These are phyloP conservation scores for Chaetura pelagica DNA, from an alignment of 2,113 vertebrate genomes.

Conservation along the genomic window DNA sequence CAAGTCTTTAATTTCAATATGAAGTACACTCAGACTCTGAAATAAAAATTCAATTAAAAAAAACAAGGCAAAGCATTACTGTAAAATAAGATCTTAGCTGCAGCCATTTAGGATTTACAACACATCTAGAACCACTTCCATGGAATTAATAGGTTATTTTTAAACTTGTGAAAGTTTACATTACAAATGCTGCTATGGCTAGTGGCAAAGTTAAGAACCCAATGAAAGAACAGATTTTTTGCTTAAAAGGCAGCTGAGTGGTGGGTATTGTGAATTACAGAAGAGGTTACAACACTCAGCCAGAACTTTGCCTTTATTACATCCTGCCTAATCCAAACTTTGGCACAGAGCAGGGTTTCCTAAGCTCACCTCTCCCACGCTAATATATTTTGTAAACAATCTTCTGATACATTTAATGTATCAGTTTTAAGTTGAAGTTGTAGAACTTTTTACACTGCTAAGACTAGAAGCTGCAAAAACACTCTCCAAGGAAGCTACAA, in stretches of 20 bases:
- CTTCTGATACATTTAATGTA: neutral
- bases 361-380: conserved; percentile 42
- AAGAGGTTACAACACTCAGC: conserved; percentile 24
- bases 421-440: neutral
- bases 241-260: conserved; percentile 13
- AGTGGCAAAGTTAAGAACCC: conserved; percentile 25
- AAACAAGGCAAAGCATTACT: neutral
- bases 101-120: conserved; percentile 35
- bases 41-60: neutral
- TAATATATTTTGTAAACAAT: conserved; percentile 2
- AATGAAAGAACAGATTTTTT: conserved; percentile 19
- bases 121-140: conserved; percentile 18
- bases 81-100: conserved; percentile 29
- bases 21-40: neutral
- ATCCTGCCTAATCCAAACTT: neutral
- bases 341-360: conserved; percentile 5
- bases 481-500: neutral
- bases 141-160: conserved; percentile 42
- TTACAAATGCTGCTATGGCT: conserved; percentile 3
- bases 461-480: neutral
- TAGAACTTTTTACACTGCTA: neutral
- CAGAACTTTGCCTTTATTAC: conserved; percentile 13
- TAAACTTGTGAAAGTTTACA: conserved; percentile 46
- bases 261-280: neutral
- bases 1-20: neutral